phyloP scores from a whole-genome alignment of 1,140 invertebrate species.

The Aphelenchoides fujianensis region DNA sequence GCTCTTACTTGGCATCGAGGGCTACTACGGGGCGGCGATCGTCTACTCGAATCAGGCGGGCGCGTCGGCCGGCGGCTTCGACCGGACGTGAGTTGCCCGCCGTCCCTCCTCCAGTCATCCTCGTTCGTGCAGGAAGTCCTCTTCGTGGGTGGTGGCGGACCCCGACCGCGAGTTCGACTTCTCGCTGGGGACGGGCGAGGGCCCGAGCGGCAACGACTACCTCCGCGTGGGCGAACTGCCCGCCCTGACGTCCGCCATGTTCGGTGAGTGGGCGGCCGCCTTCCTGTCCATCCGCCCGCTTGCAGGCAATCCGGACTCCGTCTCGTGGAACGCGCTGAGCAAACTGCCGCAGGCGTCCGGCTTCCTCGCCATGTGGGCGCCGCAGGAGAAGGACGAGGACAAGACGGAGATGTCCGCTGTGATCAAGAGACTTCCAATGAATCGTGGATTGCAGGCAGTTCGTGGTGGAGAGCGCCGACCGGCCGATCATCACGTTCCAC shows the following conservation, averaged over 20 bases:
- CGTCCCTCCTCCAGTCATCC: too few species aligned
- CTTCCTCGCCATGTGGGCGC: neutral
- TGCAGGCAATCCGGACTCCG: neutral
- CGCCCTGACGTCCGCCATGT: neutral
- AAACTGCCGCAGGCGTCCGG: neutral
- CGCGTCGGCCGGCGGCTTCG: too few species aligned
- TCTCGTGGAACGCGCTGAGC: neutral
- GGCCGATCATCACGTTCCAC: neutral
- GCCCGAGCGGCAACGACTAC: neutral
- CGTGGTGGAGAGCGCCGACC: neutral
- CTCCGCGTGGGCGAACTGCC: neutral
- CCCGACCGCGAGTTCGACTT: too few species aligned
- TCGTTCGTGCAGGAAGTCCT: too few species aligned
- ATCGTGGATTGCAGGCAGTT: too few species aligned
- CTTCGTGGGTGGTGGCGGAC: too few species aligned
- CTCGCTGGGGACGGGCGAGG: neutral
- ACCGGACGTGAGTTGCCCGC: too few species aligned
- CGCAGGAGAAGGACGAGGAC: neutral
- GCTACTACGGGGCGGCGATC: neutral
- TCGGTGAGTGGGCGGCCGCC: too few species aligned
- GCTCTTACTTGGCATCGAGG: too few species aligned
- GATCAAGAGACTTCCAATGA: too few species aligned
- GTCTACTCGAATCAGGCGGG: neutral
- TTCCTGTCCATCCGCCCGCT: too few species aligned
- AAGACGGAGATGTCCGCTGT: conserved; percentile 4